phyloP scores from a whole-genome alignment of 2,113 vertebrate genomes.

The Phalacrocorax pelagicus region DNA sequence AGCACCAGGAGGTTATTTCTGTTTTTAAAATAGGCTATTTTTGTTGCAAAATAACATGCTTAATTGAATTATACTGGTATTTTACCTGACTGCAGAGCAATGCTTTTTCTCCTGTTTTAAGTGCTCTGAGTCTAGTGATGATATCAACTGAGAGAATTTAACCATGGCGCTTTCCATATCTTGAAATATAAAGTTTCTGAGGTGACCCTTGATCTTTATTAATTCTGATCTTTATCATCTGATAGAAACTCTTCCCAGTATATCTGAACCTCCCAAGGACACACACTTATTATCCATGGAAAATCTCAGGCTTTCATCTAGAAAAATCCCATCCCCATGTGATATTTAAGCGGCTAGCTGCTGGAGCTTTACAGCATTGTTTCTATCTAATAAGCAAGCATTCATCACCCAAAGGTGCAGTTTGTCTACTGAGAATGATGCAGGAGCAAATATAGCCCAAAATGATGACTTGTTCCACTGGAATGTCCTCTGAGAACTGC shows the following conservation, averaged over 20 bases:
- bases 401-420: conserved; percentile 23
- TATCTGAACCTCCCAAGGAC: background rate
- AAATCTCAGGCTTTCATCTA: background rate
- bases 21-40: background rate
- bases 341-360: background rate
- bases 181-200: background rate
- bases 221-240: background rate
- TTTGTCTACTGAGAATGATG: conserved; percentile 40
- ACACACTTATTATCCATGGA: background rate
- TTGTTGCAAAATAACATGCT: background rate
- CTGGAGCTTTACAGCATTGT: background rate
- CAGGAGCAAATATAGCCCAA: background rate
- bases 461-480: background rate
- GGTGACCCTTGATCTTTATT: background rate
- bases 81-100: background rate
- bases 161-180: background rate
- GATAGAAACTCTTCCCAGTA: background rate
- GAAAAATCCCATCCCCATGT: background rate
- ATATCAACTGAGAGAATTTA: background rate
- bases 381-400: conserved; percentile 6
- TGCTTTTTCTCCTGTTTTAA: background rate
- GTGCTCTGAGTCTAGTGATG: background rate
- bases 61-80: background rate
- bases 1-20: background rate
- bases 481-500: background rate